Evolutionary conservation across 2,113 vertebrate species (phyloP), one percentile per base, ranked within the genome.

Genomic region (Neodon shergylaensis): DNA sequence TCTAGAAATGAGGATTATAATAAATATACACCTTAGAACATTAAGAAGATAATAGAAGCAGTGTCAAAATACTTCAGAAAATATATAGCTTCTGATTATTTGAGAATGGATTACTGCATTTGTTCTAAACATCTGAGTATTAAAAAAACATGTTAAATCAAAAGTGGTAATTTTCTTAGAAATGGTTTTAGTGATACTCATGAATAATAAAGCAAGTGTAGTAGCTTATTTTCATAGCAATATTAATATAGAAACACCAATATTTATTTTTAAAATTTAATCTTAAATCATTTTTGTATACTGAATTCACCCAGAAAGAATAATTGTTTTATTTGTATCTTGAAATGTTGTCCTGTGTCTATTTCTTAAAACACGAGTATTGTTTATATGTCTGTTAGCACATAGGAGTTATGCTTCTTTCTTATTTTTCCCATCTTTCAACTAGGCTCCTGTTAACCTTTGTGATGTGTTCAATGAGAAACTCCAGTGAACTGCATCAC

Each of bases 381-480:
- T 85, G 1, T 36, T 91, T 82, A 11, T 44, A 82, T 28, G 7
- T 85, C 85, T 94, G 13, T 61, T 42, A 89, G 6, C 74, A 13
- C 54, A 14, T 61, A 94, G 47, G 82, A 96, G 61, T 68, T 1
- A 42, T 76, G 22, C 70, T 92, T 65, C 84, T 92, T 94, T 85
- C 47, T 19, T 92, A 66, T 77, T 88, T 94, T 96, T 95, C 91
- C 94, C 88, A 96, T 94, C 88, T 93, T 95, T 97, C 47, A 77
- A 79, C 54, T 96, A 79, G 94, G 22, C 33, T 98, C 65, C 63
- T 79, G 77, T 98, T 98, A 98, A 98, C 95, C 97, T 98, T 98
- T 98, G 91, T 81, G 97, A 94, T 78, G 97, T 97, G 31, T 93
- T 98, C 96, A 98, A 97, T 98, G 97, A 98, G 97, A 97, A 98